phyloP scores from a whole-genome alignment of 2,113 vertebrate species.

The Rutilus rutilus region DNA sequence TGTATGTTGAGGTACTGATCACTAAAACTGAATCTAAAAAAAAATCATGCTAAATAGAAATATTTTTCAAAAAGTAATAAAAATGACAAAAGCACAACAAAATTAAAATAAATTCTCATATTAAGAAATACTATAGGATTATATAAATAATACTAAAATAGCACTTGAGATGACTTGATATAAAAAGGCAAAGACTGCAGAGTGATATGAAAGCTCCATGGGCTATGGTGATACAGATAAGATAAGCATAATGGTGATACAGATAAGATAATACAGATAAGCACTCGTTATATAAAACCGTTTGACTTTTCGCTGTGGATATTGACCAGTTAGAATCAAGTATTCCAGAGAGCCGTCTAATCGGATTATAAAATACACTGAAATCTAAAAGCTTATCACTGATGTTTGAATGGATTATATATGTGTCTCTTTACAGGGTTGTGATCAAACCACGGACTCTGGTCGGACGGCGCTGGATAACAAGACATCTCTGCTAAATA shows the following conservation, averaged over 20 bases:
- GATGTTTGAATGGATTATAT: not conserved
- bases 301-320: not conserved
- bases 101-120: too few species aligned
- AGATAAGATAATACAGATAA: not conserved
- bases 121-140: not conserved
- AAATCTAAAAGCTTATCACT: too few species aligned
- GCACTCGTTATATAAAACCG: not conserved
- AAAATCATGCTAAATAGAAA: not conserved
- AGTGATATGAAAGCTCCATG: not conserved
- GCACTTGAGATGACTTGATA: not conserved
- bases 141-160: not conserved
- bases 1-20: too few species aligned
- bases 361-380: not conserved
- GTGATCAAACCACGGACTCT: slow-evolving; percentile 39
- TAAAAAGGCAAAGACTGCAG: not conserved
- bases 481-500: slow-evolving; percentile 91
- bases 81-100: not conserved
- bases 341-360: not conserved
- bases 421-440: slow-evolving; percentile 12
- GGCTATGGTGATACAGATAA: too few species aligned
- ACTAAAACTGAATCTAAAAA: too few species aligned
- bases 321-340: not conserved
- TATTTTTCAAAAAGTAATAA: not conserved
- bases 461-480: slow-evolving; percentile 90
- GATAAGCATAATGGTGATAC: not conserved